phyloP scores from a whole-genome alignment of 2,888 invertebrate genomes.

The Ophion ventricosus region DNA sequence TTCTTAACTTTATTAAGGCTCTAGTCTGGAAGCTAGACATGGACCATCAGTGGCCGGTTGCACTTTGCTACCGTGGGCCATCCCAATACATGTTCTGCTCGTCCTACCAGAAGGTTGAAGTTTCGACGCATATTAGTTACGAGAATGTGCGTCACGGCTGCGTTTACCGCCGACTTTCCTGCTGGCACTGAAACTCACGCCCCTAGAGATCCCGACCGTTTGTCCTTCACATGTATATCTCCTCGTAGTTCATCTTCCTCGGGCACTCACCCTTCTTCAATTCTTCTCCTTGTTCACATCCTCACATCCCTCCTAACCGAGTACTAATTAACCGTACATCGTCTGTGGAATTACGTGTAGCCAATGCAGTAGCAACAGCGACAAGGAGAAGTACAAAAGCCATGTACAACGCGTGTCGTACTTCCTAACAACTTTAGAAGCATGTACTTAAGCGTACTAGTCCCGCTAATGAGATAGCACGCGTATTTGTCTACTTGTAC shows the following conservation, averaged over 20 bases:
- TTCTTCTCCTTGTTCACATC: constrained; percentile 27
- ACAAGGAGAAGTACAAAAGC: constrained; percentile 24
- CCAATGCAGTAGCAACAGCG: constrained; percentile 47
- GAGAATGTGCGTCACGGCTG: constrained; percentile 42
- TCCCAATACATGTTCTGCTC: neutral
- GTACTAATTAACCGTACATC: constrained; percentile 77
- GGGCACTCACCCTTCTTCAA: constrained; percentile 24
- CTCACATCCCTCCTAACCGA: constrained; percentile 53
- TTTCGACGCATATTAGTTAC: constrained; percentile 1
- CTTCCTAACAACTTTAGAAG: constrained; percentile 24
- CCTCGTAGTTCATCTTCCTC: constrained; percentile 24
- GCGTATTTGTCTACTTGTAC: constrained; percentile 11
- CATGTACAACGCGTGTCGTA: constrained; percentile 1
- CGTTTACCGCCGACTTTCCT: constrained; percentile 36
- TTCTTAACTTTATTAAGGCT: too few species aligned
- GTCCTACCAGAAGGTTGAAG: neutral
- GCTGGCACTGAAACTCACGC: constrained; percentile 60
- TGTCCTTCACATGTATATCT: constrained; percentile 42
- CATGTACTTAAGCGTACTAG: neutral
- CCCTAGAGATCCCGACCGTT: constrained; percentile 64
- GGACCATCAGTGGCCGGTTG: too few species aligned
- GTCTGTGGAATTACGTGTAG: constrained; percentile 59
- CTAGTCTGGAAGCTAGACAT: too few species aligned
- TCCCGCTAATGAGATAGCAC: neutral
- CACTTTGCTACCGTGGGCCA: too few species aligned